Conservation (phyloP, 2,113 vertebrate species). For the Gobio gobio region DNA sequence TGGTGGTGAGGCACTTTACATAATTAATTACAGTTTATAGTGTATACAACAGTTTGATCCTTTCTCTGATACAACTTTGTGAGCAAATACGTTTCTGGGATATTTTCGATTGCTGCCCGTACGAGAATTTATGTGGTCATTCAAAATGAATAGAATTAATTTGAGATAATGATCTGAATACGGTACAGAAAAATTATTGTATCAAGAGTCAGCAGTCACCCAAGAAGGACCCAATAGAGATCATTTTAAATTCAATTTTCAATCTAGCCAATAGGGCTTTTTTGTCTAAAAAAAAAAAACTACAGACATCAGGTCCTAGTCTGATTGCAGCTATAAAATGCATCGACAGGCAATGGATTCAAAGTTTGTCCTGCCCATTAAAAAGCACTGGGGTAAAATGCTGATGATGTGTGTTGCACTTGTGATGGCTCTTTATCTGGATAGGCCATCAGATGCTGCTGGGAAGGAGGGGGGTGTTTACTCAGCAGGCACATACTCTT, state of each 20-base stretch:
- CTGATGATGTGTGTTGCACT: slow-evolving; percentile 51
- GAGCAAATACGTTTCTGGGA: neutral
- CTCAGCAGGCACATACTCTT: slow-evolving; percentile 47
- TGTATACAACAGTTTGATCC: slow-evolving; percentile 2
- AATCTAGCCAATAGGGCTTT: slow-evolving; percentile 12
- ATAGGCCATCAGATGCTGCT: slow-evolving; percentile 48
- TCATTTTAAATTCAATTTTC: slow-evolving; percentile 30
- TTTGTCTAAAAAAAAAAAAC: slow-evolving; percentile 31
- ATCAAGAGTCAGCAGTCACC: slow-evolving; percentile 27
- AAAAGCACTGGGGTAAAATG: slow-evolving; percentile 47
- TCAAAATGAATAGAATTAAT: slow-evolving; percentile 21
- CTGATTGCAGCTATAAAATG: slow-evolving; percentile 49
- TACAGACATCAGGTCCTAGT: slow-evolving; percentile 39
- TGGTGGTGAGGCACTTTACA: neutral
- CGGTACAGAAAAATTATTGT: neutral
- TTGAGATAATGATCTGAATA: slow-evolving; percentile 17
- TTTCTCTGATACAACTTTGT: slow-evolving; percentile 27
- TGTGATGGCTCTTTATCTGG: slow-evolving; percentile 55
- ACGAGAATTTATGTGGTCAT: slow-evolving; percentile 1
- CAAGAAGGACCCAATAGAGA: slow-evolving; percentile 1
- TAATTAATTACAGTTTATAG: slow-evolving; percentile 6
- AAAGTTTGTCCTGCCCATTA: slow-evolving; percentile 52
- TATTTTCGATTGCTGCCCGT: neutral
- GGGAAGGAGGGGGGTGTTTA: slow-evolving; percentile 35
- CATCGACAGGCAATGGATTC: slow-evolving; percentile 44